Conservation (phyloP, 2,797 vertebrate species). For the Melanogrammus aeglefinus region DNA sequence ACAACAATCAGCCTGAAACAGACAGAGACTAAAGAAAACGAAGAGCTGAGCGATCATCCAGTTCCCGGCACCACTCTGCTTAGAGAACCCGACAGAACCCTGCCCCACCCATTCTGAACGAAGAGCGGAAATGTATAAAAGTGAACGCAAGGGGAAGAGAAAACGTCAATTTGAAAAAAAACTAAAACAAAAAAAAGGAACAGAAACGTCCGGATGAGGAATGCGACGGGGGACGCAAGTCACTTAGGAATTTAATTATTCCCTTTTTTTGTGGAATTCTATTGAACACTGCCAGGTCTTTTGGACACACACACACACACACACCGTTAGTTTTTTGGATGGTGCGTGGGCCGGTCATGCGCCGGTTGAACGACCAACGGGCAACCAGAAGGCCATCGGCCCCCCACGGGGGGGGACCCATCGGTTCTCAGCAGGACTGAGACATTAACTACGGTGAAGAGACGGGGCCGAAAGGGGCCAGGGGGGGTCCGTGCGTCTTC, state of each 20-base stretch:
- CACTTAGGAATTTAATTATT: slow-evolving; percentile 7
- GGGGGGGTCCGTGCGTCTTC: slow-evolving; percentile 64
- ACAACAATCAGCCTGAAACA: slow-evolving; percentile 74
- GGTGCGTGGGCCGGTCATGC: slow-evolving; percentile 59
- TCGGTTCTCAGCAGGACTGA: slow-evolving; percentile 97
- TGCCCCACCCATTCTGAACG: slow-evolving; percentile 21
- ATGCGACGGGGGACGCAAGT: background rate
- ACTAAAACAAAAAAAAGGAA: background rate
- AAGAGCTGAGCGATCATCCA: slow-evolving; percentile 68
- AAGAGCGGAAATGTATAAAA: slow-evolving; percentile 7
- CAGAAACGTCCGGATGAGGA: slow-evolving; percentile 3
- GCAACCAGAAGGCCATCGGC: background rate
- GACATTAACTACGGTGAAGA: slow-evolving; percentile 83
- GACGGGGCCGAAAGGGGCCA: slow-evolving; percentile 72
- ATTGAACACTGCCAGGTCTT: slow-evolving; percentile 58
- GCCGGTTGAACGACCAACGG: slow-evolving; percentile 14
- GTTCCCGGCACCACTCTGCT: slow-evolving; percentile 86
- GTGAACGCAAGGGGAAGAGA: background rate
- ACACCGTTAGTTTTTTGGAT: background rate
- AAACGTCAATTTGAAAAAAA: slow-evolving; percentile 24
- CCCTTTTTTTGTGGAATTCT: slow-evolving; percentile 50
- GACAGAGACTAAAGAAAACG: slow-evolving; percentile 35
- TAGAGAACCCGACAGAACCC: slow-evolving; percentile 62
- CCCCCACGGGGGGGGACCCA: slow-evolving; percentile 68
- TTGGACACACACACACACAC: slow-evolving; percentile 39